Evolutionary conservation across 2,888 invertebrate genomes (phyloP), one percentile per base, ranked within the genome.

Genomic region (Leptopilina drosophilae): DNA sequence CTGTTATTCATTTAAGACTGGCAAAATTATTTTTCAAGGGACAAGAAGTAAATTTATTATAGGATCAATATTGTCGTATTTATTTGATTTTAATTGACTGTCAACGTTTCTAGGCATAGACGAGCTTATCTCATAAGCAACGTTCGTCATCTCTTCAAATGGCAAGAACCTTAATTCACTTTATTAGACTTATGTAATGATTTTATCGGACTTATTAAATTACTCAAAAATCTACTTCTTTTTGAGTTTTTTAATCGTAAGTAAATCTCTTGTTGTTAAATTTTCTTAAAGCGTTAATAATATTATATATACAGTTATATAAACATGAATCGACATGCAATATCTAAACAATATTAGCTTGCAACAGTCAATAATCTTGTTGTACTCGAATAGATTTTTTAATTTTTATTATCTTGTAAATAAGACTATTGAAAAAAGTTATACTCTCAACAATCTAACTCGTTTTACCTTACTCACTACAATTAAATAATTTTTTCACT

Each of bases 61-160:
- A 76, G 76, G 79, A 69, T 79, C 77, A 77, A 79, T 88, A 88
- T 89, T 87, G 85, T 87, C 87, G 84, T 87, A 86, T 86, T 81
- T 85, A 83, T 82, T 85, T 85, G 86, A 83, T 80, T 86, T 88
- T 90, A 90, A 90, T 90, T 90, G 90, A 90, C 89, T 89, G 87
- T 85, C 86, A 81, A 87, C 87, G n/a, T 75, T 64, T 77, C 42
- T 20, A n/a, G 42, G 46, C 46, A 49, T 49, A 49, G 11, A 49
- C 49, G 49, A 59, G 59, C 59, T 62, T 62, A 9, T 69, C 73
- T 77, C 78, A 77, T 77, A 42, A 49, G 49, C 49, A 11, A 49
- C 49, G 12, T 11, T 49, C 11, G 62, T 84, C 84, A 83, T 80
- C 80, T 82, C 85, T 82, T 83, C 78, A 79, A 82, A 86, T 88